Evolutionary conservation across 2,888 invertebrate species (phyloP).

Genomic region (Leptinotarsa tumamoca): DNA sequence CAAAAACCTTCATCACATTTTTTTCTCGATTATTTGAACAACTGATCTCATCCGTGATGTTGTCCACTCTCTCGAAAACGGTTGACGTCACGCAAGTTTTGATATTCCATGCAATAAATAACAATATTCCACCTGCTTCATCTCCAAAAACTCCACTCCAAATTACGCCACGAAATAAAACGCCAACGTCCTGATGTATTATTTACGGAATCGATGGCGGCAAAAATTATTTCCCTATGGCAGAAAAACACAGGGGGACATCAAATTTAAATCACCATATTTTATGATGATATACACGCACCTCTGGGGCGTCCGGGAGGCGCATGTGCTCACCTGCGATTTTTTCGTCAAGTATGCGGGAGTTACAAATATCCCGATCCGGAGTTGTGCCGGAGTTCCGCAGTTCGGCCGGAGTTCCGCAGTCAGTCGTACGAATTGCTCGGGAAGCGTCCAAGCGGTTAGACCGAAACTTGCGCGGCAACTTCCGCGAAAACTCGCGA

Average conservation of each 20-base stretch:
- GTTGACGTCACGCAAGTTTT: background rate
- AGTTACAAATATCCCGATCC: slow-evolving; percentile 14
- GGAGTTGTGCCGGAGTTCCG: slow-evolving; percentile 31
- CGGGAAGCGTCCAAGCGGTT: background rate
- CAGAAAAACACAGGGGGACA: slow-evolving; percentile 22
- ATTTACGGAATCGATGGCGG: slow-evolving; percentile 8
- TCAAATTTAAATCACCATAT: slow-evolving; percentile 33
- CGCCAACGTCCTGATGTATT: background rate
- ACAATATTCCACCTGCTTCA: background rate
- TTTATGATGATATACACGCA: slow-evolving; percentile 35
- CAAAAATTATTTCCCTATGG: slow-evolving; percentile 5
- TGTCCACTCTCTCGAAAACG: background rate
- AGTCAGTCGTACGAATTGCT: background rate
- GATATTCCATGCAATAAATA: background rate
- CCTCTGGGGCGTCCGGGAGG: slow-evolving; percentile 2
- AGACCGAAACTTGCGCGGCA: background rate
- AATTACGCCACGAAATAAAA: background rate
- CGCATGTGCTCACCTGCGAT: slow-evolving; percentile 37
- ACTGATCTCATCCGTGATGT: too few species aligned
- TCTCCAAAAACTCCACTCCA: background rate
- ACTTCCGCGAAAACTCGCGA: background rate
- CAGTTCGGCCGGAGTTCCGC: slow-evolving; percentile 25
- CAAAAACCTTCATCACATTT: too few species aligned
- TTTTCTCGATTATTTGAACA: too few species aligned
- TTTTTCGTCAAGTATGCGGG: slow-evolving; percentile 29